Percentiles rank a stretch among this genome's conserved stretches.
Conservation (phyloP, 35 echinoderm and acorn worm genomes). For the Apostichopus japonicus region DNA sequence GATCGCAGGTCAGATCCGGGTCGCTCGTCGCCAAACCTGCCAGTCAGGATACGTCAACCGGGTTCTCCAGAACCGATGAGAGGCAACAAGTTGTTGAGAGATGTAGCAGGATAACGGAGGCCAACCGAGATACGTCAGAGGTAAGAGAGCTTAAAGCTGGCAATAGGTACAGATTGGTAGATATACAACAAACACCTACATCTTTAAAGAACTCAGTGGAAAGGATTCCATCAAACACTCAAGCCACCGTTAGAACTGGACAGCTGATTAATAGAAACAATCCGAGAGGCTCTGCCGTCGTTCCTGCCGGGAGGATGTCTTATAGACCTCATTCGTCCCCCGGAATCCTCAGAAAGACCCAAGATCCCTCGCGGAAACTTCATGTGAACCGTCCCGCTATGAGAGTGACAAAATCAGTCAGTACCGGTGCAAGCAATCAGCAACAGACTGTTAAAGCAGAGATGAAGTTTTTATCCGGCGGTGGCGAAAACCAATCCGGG, state of each 20-base stretch:
- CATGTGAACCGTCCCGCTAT: neutral
- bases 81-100: neutral
- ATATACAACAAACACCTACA: neutral
- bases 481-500: neutral
- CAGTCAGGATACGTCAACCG: neutral
- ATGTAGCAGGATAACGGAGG: neutral
- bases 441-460: neutral
- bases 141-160: neutral
- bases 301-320: neutral
- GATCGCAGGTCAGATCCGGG: neutral
- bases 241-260: neutral
- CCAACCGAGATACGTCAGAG: neutral
- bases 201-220: neutral
- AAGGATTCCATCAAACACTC: neutral
- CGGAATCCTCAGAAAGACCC: constrained; percentile 27
- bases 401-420: neutral
- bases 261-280: neutral
- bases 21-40: neutral
- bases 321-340: constrained; percentile 35
- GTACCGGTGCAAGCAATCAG: neutral
- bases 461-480: neutral
- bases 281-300: neutral
- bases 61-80: neutral
- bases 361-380: neutral
- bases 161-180: constrained; percentile 4